Evolutionary conservation across 2,113 vertebrate species (phyloP).

Genomic region (Verasper variegatus): DNA sequence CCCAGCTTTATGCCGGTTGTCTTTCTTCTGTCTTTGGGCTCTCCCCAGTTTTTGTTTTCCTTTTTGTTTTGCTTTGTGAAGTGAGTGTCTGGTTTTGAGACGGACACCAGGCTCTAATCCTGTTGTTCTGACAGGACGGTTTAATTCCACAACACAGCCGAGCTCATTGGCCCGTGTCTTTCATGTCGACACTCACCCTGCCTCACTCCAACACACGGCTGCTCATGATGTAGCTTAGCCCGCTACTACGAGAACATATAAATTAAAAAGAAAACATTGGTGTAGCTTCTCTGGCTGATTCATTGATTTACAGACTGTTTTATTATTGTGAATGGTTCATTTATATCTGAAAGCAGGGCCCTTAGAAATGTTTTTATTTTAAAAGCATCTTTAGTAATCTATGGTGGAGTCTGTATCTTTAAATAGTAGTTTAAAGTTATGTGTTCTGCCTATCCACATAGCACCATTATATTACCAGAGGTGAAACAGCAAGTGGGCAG

Average conservation of each 20-base stretch:
- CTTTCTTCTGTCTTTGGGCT: neutral
- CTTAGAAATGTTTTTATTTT: neutral
- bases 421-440: neutral
- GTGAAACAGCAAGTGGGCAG: constrained; percentile 1
- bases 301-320: neutral
- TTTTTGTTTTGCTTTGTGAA: constrained; percentile 26
- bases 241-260: neutral
- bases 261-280: neutral
- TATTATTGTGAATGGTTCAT: neutral
- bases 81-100: constrained; percentile 61
- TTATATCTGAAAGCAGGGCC: no score
- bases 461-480: neutral
- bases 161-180: constrained; percentile 62
- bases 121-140: constrained; percentile 70
- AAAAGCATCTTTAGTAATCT: neutral
- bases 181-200: constrained; percentile 30
- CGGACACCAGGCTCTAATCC: constrained; percentile 70
- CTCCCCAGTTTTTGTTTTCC: neutral
- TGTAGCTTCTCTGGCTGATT: neutral
- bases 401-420: neutral
- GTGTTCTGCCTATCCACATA: neutral
- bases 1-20: neutral
- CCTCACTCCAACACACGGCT: constrained; percentile 16
- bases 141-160: constrained; percentile 69
- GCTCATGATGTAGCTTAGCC: constrained; percentile 14